Evolutionary conservation across 2,888 invertebrate genomes (phyloP), one percentile per base, ranked within the genome.

Genomic region (Ophioninae sp.): DNA sequence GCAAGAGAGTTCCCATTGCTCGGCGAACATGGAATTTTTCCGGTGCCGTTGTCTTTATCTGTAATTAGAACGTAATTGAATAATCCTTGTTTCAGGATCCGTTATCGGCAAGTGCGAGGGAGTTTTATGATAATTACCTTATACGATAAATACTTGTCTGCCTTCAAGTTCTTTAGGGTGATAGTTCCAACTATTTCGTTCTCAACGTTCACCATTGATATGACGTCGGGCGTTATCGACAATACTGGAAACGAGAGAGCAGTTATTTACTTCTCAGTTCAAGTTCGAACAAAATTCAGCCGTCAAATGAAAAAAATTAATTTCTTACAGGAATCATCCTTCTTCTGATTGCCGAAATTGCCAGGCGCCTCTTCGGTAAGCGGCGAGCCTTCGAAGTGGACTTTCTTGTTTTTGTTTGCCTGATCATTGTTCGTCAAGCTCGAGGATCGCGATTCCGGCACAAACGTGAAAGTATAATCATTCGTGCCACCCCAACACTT

Each of bases 11-110:
- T 0, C 98, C 98, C 7, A 96, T 95, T 88, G 97, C 98, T 0
- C 98, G 99, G 75, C 97, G 95, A 0, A 99, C 99, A 44, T 98
- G 94, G 93, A 98, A 99, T 93, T 98, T 98, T 89, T 98, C 98
- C 0, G 99, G 99, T 0, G 98, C 97, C 5, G 99, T 99, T 17
- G 99, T 99, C 93, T 99, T 97, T 85, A 99, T 96, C 96, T 99
- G 94, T 5, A 81, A 86, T 56, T 41, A 56, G 50, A 61, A 64
- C 59, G 17, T 8, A 50, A 68, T 74, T 64, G 17, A 73, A 37
- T 30, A 6, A 50, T 50, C 13, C 17, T 50, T 3, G 17, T 50
- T 50, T 17, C 50, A 10, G 50, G 17, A 17, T 1, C 50, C n/a
- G 7, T 37, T 7, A n/a, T 57, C 23, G 5, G 2, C 17, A 17